Base-by-base conservation (phyloP, 2,797 vertebrate genomes). In the Microctenopoma stevenorrisi region DNA sequence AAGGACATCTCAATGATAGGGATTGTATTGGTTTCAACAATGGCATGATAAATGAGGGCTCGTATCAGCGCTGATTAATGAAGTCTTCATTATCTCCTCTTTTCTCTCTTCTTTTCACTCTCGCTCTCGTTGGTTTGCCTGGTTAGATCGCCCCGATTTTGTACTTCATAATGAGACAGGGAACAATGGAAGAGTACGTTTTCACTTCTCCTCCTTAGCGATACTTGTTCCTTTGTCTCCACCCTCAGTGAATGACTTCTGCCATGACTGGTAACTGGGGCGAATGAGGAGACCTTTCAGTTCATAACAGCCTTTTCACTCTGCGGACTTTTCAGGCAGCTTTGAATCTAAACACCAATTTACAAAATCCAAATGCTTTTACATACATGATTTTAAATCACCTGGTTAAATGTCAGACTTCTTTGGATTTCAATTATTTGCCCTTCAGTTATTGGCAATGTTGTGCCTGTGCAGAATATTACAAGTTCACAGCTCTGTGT, bases 31-130 rank as follows among this genome's bases (percentile, higher is more conserved):
- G 69, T 83, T 87, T 72, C 85, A 81, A 81, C 88, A 86, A 86
- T 65, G 79, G 70, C 60, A 0, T 85, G 81, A 91, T 86, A 86
- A 90, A 90, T n/a, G 80, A 82, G 74, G 56, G 63, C 66, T 76
- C 16, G 70, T 74, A 85, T 88, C 87, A 61, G 72, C 35, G 0
- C 86, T 88, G 87, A 90, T 91, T 88, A 92, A 90, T 88, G 84
- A 89, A 88, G 87, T 86, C 83, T 89, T 90, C 83, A 88, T 91
- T 89, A 89, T 91, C 83, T 86, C 61, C 79, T 73, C 79, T 81
- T 88, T 86, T 79, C 65, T 60, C 72, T 62, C 67, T 70, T 53
- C 80, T 79, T 82, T 82, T 87, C 79, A 53, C 65, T 72, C 78
- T 47, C 52, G 12, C 72, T 61, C 72, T 84, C 77, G 76, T 81